Evolutionary conservation across 2,113 vertebrate genomes (phyloP), one percentile per base, ranked within the genome.

Genomic region (Cochlearius cochlearius): DNA sequence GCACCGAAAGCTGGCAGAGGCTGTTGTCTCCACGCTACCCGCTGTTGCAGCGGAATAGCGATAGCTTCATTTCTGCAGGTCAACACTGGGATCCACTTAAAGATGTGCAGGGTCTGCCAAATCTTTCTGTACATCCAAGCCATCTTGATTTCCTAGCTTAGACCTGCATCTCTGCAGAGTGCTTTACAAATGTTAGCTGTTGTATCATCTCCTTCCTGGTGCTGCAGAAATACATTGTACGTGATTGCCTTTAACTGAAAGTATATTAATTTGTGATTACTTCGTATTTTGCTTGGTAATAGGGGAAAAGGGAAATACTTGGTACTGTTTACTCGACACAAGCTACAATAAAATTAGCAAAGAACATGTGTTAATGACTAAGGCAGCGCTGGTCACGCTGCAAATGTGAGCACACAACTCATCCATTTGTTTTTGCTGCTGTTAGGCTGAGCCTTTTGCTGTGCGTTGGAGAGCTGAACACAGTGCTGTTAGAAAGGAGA

Each of bases 361-460:
- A 75, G n/a, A 68, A 59, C 5, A 8, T 7, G 15, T 62, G 12
- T 91, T 59, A n/a, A 36, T 38, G 17, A 59, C 47, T 41, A 62
- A 80, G 50, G 34, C 59, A 91, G 50, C 0, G 0, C n/a, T 32
- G 60, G 36, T 49, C 29, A 16, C 0, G 0, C 36, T 47, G 66
- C 64, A 66, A 7, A 52, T 27, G 62, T 41, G 59, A 73, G 43
- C 21, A 18, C 2, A 3, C 6, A 12, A 9, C 25, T 62, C 30
- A 29, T 38, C 13, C 13, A 1, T 36, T 73, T 0, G 2, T 34
- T 55, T 66, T 14, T 82, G 62, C 29, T 68, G 25, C 1, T 77
- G 21, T 49, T 83, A 49, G 41, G 11, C 34, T 47, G 34, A 86
- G 41, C 16, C 18, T 22, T 50, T 67, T 64, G 23, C n/a, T 72